Percentiles rank a stretch among this genome's conserved stretches.
Evolutionary conservation across 2,888 invertebrate genomes (phyloP).

Genomic region (Mimas tiliae): DNA sequence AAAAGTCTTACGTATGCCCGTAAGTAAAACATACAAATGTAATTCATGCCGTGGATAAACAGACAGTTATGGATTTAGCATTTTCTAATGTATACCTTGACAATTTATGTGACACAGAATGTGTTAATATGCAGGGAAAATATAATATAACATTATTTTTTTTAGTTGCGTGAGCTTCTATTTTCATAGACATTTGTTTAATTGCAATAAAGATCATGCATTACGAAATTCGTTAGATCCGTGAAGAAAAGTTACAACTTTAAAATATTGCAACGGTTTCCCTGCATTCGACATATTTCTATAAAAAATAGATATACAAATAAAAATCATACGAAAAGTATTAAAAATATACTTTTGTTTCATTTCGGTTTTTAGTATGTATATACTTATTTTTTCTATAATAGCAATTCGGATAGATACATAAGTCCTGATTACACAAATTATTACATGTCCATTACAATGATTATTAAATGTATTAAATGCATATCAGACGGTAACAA

Average conservation of each 20-base stretch:
- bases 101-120: neutral
- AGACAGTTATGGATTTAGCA: neutral
- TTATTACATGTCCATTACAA: constrained; percentile 13
- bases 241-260: too few species aligned
- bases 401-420: constrained; percentile 21
- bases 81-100: neutral
- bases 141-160: neutral
- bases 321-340: neutral
- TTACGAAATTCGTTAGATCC: too few species aligned
- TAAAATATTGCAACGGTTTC: too few species aligned
- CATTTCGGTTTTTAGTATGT: constrained; percentile 3
- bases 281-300: constrained; percentile 2
- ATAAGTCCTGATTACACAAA: constrained; percentile 19
- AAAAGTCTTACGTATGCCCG: too few species aligned
- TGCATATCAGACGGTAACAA: constrained; percentile 11
- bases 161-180: neutral
- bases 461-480: constrained; percentile 11
- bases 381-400: neutral
- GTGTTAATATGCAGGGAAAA: constrained; percentile 17
- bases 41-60: too few species aligned
- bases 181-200: neutral
- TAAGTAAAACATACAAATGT: too few species aligned
- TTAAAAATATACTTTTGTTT: constrained; percentile 12
- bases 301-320: constrained; percentile 2
- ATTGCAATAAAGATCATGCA: too few species aligned